Conservation (phyloP, 2,888 invertebrate genomes). For the Pseudococcus longispinus region DNA sequence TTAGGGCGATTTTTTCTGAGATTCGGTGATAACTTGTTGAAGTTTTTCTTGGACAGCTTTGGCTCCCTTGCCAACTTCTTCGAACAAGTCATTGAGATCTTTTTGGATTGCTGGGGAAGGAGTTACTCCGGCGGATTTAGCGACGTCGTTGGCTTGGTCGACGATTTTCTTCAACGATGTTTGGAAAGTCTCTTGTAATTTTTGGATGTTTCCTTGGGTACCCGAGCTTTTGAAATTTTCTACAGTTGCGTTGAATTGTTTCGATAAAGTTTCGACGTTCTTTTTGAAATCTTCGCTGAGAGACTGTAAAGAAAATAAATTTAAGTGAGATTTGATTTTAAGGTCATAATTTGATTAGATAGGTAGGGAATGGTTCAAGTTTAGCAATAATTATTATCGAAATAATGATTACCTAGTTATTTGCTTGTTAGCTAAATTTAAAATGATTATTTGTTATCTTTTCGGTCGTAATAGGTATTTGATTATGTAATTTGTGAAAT, state of each 20-base stretch:
- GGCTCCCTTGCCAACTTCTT: background rate
- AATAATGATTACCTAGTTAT: no score
- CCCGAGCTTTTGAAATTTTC: background rate
- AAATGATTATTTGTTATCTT: no score
- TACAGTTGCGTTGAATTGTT: background rate
- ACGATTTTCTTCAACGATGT: background rate
- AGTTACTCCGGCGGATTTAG: slow-evolving; percentile 6
- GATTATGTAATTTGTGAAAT: no score
- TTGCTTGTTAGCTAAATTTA: no score
- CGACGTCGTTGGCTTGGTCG: background rate
- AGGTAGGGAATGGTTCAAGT: no score
- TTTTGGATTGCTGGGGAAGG: background rate
- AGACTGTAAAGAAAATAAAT: background rate
- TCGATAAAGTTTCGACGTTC: background rate
- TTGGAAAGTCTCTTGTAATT: slow-evolving; percentile 3
- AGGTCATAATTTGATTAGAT: no score
- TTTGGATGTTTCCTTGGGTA: slow-evolving; percentile 6
- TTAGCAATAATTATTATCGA: no score
- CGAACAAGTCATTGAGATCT: background rate
- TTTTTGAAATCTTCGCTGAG: slow-evolving; percentile 2
- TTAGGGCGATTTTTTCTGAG: background rate
- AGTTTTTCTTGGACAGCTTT: background rate
- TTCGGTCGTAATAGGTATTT: background rate
- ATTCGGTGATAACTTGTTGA: background rate
- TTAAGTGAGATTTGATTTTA: no score